Evolutionary conservation across 2,888 invertebrate species (phyloP).

Genomic region (Pristionchus entomophagus): DNA sequence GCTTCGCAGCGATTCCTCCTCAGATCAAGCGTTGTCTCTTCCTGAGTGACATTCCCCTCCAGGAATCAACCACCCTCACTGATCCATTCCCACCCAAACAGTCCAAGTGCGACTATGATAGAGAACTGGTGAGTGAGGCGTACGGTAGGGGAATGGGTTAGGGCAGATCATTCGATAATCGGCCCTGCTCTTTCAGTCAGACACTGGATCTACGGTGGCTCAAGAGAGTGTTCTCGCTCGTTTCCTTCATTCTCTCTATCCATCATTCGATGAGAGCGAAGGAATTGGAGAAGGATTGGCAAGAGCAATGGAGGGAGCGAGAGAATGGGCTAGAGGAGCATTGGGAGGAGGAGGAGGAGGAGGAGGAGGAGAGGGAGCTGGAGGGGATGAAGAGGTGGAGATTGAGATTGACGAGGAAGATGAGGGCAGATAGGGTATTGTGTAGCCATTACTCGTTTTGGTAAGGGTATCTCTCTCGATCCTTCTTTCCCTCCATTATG

Average conservation of each 20-base stretch:
- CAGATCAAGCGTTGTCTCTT: constrained; percentile 20
- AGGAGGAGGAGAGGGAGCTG: not conserved
- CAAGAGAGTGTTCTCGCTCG: constrained; percentile 33
- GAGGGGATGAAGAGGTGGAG: constrained; percentile 2
- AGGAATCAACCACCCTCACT: constrained; percentile 34
- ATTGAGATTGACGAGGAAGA: constrained; percentile 4
- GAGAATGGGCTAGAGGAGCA: not conserved
- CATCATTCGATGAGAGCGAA: constrained; percentile 45
- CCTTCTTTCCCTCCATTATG: not conserved
- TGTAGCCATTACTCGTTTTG: constrained; percentile 3
- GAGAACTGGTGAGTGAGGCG: not conserved
- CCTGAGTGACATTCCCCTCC: not conserved
- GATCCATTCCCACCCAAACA: constrained; percentile 42
- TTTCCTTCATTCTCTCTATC: constrained; percentile 49
- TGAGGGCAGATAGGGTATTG: not conserved
- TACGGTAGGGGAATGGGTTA: not conserved
- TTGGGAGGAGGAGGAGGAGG: not conserved
- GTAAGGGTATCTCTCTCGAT: not conserved
- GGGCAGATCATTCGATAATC: not conserved
- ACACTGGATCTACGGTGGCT: not conserved
- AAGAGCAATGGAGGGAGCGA: constrained; percentile 14
- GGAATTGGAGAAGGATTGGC: not conserved
- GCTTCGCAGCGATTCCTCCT: constrained; percentile 13
- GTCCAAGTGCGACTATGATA: constrained; percentile 17
- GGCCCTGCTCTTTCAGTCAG: not conserved